Evolutionary conservation across 2,888 invertebrate species (phyloP).

Genomic region (Sesia bembeciformis): DNA sequence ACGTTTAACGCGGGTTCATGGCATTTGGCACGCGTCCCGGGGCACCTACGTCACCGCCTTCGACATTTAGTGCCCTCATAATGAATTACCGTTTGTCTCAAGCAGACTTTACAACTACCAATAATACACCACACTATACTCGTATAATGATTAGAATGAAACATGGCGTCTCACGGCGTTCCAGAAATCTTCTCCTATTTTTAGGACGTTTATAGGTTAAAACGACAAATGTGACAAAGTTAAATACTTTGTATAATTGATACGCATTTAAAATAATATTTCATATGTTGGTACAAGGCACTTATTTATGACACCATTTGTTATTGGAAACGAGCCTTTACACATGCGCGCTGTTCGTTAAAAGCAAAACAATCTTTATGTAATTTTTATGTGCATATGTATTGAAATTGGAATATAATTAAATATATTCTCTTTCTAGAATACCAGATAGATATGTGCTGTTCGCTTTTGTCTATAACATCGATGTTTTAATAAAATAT

Average conservation of each 20-base stretch:
- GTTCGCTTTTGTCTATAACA: too few relatives aligned
- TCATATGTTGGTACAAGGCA: not conserved
- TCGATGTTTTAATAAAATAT: too few relatives aligned
- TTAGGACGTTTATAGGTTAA: slow-evolving; percentile 12
- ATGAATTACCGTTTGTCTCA: slow-evolving; percentile 32
- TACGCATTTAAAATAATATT: not conserved
- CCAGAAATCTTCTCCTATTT: slow-evolving; percentile 18
- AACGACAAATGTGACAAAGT: not conserved
- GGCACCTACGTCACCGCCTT: slow-evolving; percentile 18
- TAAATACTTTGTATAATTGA: not conserved
- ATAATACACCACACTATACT: slow-evolving; percentile 11
- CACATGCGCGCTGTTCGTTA: too few relatives aligned
- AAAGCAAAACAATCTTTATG: too few relatives aligned
- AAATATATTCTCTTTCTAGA: too few relatives aligned
- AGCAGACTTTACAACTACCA: slow-evolving; percentile 13
- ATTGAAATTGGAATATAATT: too few relatives aligned
- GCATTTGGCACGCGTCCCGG: slow-evolving; percentile 30
- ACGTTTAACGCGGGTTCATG: not conserved
- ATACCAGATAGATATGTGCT: too few relatives aligned
- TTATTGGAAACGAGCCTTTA: too few relatives aligned
- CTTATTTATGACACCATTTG: not conserved
- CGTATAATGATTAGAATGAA: slow-evolving; percentile 14
- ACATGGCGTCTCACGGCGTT: slow-evolving; percentile 16
- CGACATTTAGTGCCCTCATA: slow-evolving; percentile 39
- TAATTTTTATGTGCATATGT: too few relatives aligned